Base-by-base conservation (phyloP, 2,888 invertebrate species). In the Mimachlamys varia region DNA sequence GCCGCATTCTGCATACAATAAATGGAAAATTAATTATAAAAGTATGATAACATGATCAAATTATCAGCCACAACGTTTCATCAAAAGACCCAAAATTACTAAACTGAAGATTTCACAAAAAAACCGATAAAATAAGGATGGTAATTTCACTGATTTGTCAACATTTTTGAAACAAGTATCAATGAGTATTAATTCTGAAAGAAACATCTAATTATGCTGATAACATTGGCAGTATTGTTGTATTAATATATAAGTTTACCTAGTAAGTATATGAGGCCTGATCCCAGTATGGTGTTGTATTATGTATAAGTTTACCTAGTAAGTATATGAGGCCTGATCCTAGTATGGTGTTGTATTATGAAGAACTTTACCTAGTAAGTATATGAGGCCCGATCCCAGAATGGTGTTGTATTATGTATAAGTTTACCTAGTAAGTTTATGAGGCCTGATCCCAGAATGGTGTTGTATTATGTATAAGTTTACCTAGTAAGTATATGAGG, bases 221-320 rank as follows among this genome's bases (percentile, higher is more conserved):
- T 44, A 44, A 44, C 3, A 7, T 44, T 44, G 44, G 44, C 44
- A 44, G 44, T 44, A 44, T 5, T 44, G 44, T 7, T 44, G 7
- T 44, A 44, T 44, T 44, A 44, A 44, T 7, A 44, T 3, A 5
- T 5, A 53, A 53, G 17, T 17, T 92, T 92, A 96, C 96, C 96
- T 89, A 95, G 89, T 2, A 95, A 22, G 89, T 96, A 96, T 12
- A 96, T 93, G 2, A 96, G 93, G 33, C 95, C 94, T 44, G 95
- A 92, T 37, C 94, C 95, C 88, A 94, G 94, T 76, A 96, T 95
- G 10, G 95, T 94, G 92, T 96, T 96, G 93, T 93, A 96, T 91
- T 94, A 53, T 53, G 53, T 53, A 5, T 5, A 53, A 53, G 17
- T 17, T 92, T 92, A 96, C 96, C 96, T 89, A 95, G 89, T 2